Base-by-base conservation (phyloP, 2,888 invertebrate genomes). In the Pycnomerus fuliginosus region DNA sequence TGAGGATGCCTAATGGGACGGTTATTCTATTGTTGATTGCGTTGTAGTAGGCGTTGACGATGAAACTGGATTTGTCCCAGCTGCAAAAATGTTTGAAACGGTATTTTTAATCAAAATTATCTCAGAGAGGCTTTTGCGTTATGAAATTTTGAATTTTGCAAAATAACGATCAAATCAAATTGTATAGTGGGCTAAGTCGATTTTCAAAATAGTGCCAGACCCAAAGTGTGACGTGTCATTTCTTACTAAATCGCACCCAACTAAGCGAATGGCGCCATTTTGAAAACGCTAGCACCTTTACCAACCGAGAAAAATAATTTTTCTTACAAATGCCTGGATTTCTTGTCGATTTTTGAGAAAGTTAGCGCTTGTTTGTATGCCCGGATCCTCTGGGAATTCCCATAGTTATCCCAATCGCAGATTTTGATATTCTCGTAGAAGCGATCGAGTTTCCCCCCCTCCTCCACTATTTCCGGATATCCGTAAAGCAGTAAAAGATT, bases 401-500 rank as follows among this genome's bases (percentile, higher is more conserved):
- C 68, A 38, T 65, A 71, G 53, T 69, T 67, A 38, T 71, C 68
- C 68, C 68, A 68, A 15, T 55, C 56, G 34, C 68, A 68, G 7
- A 72, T 63, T 13, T 61, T 46, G 30, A 74, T 50, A 35, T 68
- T 65, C 23, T 63, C 55, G 47, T 73, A 73, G 43, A 69, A 71
- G 10, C 55, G 43, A 39, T 73, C 64, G 16, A 73, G 34, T 2
- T 36, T 2, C 1, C 47, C 43, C 5, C 29, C 40, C 16, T 68
- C 44, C 22, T 56, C 54, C 1, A 61, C 55, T 25, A 64, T 60
- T 27, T 66, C 62, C 0, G 71, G 71, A 46, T 64, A 69, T 1
- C 60, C 72, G 20, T 69, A 34, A 3, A 70, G 53, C 1, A 62
- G 62, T 10, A 69, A 52, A 64, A 79, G 76, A 3, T 75, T 72